A percentile compares a stretch with the other conserved stretches of the same genome.
These are phyloP conservation scores for Acromyrmex charruanus DNA, from an alignment of 1,140 invertebrate genomes.

Conservation along the genomic window DNA sequence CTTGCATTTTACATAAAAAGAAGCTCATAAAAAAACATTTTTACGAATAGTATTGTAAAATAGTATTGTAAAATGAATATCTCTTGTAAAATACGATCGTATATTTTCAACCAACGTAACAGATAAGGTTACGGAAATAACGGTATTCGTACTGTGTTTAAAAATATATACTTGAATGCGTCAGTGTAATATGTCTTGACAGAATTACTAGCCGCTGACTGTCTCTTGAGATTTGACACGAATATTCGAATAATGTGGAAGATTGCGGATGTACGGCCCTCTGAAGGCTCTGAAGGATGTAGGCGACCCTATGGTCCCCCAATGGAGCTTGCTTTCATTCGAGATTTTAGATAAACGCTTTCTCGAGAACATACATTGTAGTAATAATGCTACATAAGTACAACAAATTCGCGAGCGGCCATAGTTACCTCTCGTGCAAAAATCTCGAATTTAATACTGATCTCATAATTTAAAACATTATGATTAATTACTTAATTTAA, in stretches of 20 bases:
- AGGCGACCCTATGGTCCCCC: constrained; percentile 9
- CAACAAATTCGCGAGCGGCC: background rate
- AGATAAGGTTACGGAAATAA: background rate
- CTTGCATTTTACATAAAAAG: background rate
- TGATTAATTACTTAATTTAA: no score
- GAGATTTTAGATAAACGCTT: constrained; percentile 51
- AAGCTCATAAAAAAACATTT: background rate
- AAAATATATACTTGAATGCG: background rate
- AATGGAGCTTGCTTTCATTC: constrained; percentile 52
- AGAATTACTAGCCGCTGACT: background rate
- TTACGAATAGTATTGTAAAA: background rate
- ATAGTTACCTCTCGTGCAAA: background rate
- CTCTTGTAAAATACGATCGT: background rate
- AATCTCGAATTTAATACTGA: no score
- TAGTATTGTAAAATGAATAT: constrained; percentile 7
- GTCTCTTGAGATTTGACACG: constrained; percentile 31
- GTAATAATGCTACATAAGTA: background rate
- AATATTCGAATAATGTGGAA: constrained; percentile 16
- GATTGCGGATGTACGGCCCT: background rate
- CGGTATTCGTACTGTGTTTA: background rate
- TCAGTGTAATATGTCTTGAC: background rate
- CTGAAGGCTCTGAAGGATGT: constrained; percentile 16
- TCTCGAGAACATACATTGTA: constrained; percentile 24
- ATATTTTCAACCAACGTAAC: background rate
- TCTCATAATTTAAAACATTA: no score